Conservation (phyloP, 2,113 vertebrate genomes). For the Speoplatyrhinus poulsoni region DNA sequence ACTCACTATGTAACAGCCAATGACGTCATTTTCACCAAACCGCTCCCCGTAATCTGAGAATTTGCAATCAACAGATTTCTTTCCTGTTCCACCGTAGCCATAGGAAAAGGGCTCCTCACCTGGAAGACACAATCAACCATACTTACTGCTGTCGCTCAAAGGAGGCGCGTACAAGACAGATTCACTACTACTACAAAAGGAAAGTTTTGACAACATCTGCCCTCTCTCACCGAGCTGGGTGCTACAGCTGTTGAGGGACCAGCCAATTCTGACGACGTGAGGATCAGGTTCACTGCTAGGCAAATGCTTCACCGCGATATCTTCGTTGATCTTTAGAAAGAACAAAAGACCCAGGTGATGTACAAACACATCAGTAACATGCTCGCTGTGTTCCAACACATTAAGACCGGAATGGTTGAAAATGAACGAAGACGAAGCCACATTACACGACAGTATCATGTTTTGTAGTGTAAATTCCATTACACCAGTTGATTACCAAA, state of each 20-base stretch:
- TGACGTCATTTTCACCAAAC: constrained; percentile 88
- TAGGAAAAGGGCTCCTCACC: constrained; percentile 88
- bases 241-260: constrained; percentile 88
- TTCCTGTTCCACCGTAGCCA: constrained; percentile 88
- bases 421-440: too few relatives aligned
- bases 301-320: constrained; percentile 88
- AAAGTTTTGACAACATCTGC: not conserved
- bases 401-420: too few relatives aligned
- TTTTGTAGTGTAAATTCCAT: too few relatives aligned
- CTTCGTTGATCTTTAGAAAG: constrained; percentile 82
- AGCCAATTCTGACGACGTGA: constrained; percentile 88
- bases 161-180: not conserved
- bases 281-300: constrained; percentile 87
- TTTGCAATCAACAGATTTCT: constrained; percentile 84
- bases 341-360: not conserved
- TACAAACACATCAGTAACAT: not conserved
- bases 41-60: constrained; percentile 87
- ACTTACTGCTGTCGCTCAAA: not conserved
- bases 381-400: not conserved
- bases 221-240: constrained; percentile 84
- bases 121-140: constrained; percentile 38
- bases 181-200: not conserved
- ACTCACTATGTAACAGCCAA: constrained; percentile 88
- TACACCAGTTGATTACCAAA: too few relatives aligned
- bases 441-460: too few relatives aligned